Conservation (phyloP, 2,113 vertebrate genomes). For the Sinocyclocheilus anophthalmus region DNA sequence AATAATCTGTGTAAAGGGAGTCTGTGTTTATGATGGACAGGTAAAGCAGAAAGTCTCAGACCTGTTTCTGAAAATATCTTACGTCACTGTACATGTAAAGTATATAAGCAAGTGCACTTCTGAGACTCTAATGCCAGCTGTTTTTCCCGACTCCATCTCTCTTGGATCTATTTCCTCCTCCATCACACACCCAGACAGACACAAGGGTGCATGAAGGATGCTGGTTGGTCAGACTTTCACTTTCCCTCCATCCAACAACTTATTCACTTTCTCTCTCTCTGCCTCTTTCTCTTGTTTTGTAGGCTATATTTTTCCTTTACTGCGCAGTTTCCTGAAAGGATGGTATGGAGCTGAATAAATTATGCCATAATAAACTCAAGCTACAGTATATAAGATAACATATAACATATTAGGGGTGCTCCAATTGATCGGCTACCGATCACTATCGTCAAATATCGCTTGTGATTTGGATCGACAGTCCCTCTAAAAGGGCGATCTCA, state of each 20-base stretch:
- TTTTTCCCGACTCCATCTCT: not conserved
- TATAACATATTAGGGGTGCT: not conserved
- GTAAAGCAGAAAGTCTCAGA: not conserved
- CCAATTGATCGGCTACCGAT: too few species aligned
- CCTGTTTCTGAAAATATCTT: not conserved
- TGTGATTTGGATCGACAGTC: too few species aligned
- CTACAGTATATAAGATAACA: too few species aligned
- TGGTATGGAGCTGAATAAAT: not conserved
- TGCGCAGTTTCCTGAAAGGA: not conserved
- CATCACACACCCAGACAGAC: constrained; percentile 28
- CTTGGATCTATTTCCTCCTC: constrained; percentile 8
- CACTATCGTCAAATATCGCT: too few species aligned
- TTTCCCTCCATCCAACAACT: constrained; percentile 5
- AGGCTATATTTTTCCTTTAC: not conserved
- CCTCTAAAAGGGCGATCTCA: too few species aligned
- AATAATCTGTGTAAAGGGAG: not conserved
- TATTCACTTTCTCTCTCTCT: constrained; percentile 1
- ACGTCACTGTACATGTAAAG: not conserved
- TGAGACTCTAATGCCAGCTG: constrained; percentile 16
- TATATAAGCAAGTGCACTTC: not conserved
- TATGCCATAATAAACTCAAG: not conserved
- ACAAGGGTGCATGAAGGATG: constrained; percentile 53
- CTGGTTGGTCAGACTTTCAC: not conserved
- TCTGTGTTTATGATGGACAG: not conserved
- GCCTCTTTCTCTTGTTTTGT: not conserved